phyloP scores from a whole-genome alignment of 2,888 invertebrate species.

The Agrochola lota region DNA sequence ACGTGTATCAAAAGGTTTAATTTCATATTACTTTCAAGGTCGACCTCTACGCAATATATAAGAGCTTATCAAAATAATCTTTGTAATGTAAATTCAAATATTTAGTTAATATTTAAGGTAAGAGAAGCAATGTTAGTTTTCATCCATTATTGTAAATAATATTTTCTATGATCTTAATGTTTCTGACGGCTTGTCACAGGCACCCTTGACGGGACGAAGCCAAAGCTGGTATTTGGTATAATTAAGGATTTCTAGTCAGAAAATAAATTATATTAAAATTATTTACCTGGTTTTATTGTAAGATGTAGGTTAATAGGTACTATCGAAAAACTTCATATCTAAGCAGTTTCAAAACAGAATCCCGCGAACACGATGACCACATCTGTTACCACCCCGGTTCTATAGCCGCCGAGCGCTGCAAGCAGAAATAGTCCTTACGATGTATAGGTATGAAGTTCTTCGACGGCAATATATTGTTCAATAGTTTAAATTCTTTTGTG shows the following conservation, averaged over 20 bases:
- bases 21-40: conserved; percentile 18
- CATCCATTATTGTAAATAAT: conserved; percentile 73
- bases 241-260: conserved; percentile 82
- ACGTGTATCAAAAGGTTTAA: background rate
- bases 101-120: conserved; percentile 51
- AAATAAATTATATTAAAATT: conserved; percentile 78
- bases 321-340: no score
- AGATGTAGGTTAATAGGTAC: no score
- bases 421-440: no score
- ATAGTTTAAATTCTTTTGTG: background rate
- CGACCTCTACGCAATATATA: conserved; percentile 50
- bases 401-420: no score
- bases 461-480: no score
- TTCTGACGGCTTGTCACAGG: conserved; percentile 69
- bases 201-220: conserved; percentile 70
- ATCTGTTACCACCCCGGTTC: no score
- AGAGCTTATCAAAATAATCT: conserved; percentile 65
- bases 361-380: no score
- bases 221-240: conserved; percentile 77
- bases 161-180: conserved; percentile 75
- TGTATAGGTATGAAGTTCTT: no score
- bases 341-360: no score
- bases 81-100: conserved; percentile 55
- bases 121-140: conserved; percentile 58
- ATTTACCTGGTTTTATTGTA: conserved; percentile 46